Conservation (phyloP, 2,888 invertebrate genomes). For the Hirtodrosophila histrioides region DNA sequence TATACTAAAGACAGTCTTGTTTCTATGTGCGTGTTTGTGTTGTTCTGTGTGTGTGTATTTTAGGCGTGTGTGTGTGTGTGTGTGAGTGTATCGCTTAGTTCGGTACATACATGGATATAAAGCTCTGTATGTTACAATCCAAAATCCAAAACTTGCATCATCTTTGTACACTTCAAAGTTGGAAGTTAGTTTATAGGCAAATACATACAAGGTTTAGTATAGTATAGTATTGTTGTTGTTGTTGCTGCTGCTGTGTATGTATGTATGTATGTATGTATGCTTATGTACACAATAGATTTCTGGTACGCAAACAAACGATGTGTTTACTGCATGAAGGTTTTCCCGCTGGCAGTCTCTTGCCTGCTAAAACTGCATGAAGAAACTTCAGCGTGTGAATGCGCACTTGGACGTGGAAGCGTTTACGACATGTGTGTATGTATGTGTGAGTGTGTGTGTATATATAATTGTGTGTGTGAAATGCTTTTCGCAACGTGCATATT, state of each 20-base stretch:
- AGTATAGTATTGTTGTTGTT: constrained; percentile 7
- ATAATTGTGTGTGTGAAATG: constrained; percentile 3
- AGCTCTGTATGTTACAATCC: constrained; percentile 5
- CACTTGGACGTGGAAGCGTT: constrained; percentile 31
- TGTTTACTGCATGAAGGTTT: no score
- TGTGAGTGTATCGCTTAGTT: constrained; percentile 18
- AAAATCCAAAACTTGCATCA: constrained; percentile 9
- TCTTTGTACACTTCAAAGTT: constrained; percentile 5
- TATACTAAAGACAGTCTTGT: constrained; percentile 77
- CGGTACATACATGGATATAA: constrained; percentile 9
- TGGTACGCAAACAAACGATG: no score
- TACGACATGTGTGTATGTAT: constrained; percentile 15
- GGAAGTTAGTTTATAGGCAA: constrained; percentile 1
- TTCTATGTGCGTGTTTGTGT: constrained; percentile 69
- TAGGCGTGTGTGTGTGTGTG: constrained; percentile 13
- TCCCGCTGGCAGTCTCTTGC: no score
- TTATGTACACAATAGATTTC: no score
- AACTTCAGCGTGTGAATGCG: not conserved
- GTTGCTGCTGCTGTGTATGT: constrained; percentile 7
- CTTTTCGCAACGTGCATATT: constrained; percentile 2
- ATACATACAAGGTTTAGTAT: constrained; percentile 2
- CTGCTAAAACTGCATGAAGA: not conserved
- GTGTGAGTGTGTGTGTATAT: constrained; percentile 12
- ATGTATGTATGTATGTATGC: no score
- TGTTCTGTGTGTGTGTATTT: constrained; percentile 10